Evolutionary conservation across 2,797 vertebrate genomes (phyloP).

Genomic region (Natrix natrix): DNA sequence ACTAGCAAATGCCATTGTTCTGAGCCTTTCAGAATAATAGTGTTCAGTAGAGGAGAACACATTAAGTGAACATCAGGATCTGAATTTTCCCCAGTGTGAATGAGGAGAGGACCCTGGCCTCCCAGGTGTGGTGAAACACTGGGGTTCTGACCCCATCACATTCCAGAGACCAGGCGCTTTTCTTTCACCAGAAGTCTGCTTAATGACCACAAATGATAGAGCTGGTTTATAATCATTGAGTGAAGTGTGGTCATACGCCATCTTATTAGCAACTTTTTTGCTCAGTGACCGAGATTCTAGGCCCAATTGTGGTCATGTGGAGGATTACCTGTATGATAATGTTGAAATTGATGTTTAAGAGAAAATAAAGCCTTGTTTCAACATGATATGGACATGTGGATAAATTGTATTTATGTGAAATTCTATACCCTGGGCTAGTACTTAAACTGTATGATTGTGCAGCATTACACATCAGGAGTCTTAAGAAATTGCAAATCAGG

Average conservation of each 20-base stretch:
- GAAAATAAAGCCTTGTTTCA: background rate
- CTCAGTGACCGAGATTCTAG: background rate
- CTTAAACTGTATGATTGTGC: background rate
- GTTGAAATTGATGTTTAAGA: background rate
- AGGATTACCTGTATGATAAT: background rate
- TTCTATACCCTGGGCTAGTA: background rate
- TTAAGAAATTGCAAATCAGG: background rate
- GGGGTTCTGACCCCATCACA: too few relatives aligned
- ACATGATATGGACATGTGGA: background rate
- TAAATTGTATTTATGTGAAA: background rate
- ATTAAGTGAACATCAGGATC: too few relatives aligned
- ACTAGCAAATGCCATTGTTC: background rate
- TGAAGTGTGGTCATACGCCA: too few relatives aligned
- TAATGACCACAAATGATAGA: background rate
- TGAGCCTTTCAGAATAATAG: too few relatives aligned
- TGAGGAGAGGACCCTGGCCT: too few relatives aligned
- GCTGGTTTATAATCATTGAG: too few relatives aligned
- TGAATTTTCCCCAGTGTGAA: too few relatives aligned
- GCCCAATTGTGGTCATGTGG: background rate
- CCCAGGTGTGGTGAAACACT: too few relatives aligned
- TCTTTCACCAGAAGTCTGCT: background rate
- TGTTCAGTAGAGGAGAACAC: too few relatives aligned
- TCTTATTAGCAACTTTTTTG: background rate
- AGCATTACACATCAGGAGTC: background rate
- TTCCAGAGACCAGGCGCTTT: too few relatives aligned